A percentile compares a stretch with the other conserved stretches of the same genome.
phyloP scores from a whole-genome alignment of 2,113 vertebrate genomes.

The Pluvialis apricaria region DNA sequence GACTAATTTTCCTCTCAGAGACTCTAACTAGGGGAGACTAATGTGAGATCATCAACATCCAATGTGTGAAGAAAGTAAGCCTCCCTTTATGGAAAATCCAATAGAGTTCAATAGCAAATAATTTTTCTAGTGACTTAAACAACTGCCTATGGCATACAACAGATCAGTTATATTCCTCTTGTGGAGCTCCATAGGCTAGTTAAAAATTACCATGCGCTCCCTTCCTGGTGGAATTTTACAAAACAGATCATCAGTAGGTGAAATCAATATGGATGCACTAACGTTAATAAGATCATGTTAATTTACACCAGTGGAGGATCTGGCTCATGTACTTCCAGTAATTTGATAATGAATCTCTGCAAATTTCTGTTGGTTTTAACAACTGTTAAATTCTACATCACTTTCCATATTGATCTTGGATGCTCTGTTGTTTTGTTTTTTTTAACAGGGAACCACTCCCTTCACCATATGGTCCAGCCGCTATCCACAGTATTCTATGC shows the following conservation, averaged over 20 bases:
- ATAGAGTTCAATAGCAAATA: slow-evolving; percentile 21
- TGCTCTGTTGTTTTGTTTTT: neutral
- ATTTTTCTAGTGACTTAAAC: slow-evolving; percentile 28
- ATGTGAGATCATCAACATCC: neutral
- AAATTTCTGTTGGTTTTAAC: neutral
- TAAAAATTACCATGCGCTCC: neutral
- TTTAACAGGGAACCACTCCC: neutral
- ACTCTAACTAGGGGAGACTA: neutral
- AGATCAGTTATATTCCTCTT: neutral
- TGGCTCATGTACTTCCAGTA: neutral
- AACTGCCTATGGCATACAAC: neutral
- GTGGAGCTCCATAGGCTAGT: neutral
- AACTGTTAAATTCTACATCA: neutral
- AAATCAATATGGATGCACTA: neutral
- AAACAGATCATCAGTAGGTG: neutral
- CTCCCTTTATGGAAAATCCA: slow-evolving; percentile 7
- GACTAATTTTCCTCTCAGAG: slow-evolving; percentile 6
- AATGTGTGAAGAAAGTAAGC: neutral
- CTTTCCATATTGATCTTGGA: neutral
- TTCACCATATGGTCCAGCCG: neutral
- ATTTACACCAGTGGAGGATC: neutral
- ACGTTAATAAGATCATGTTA: neutral
- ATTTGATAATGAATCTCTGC: neutral
- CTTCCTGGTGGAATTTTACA: neutral
- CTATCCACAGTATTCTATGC: neutral